phyloP scores from a whole-genome alignment of 2,797 vertebrate species.

The Ficedula albicollis region DNA sequence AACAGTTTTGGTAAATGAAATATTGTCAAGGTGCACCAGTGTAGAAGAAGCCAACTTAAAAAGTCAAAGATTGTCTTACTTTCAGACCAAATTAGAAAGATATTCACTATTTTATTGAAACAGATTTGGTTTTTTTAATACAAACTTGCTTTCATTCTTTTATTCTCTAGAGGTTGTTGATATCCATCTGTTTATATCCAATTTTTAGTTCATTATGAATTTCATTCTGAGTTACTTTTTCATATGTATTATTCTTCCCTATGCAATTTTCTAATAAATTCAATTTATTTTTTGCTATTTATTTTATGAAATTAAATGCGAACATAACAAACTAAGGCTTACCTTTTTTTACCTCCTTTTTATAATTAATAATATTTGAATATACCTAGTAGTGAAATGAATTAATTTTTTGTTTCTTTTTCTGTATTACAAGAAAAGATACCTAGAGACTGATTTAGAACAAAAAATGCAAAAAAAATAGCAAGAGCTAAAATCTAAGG shows the following conservation, averaged over 20 bases:
- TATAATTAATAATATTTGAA: neutral
- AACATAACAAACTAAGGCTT: neutral
- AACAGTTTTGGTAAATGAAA: neutral
- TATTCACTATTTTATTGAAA: neutral
- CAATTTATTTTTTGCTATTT: neutral
- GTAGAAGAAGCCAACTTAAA: neutral
- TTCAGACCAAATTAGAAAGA: neutral
- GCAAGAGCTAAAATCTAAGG: neutral
- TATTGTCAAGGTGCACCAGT: neutral
- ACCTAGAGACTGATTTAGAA: neutral
- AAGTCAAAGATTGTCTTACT: neutral
- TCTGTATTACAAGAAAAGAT: neutral
- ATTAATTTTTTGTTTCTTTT: neutral
- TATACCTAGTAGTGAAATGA: neutral
- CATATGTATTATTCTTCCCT: neutral
- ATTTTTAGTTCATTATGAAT: neutral
- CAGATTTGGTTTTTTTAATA: accelerated
- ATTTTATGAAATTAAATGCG: neutral
- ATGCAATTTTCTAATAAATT: neutral
- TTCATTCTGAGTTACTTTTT: neutral
- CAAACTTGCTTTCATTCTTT: accelerated
- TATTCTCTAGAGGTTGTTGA: neutral
- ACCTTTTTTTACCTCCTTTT: neutral
- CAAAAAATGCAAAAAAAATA: neutral
- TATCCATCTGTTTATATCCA: neutral